Evolutionary conservation across 2,888 invertebrate species (phyloP), one percentile per base, ranked within the genome.

Genomic region (Flexamia atlantica): DNA sequence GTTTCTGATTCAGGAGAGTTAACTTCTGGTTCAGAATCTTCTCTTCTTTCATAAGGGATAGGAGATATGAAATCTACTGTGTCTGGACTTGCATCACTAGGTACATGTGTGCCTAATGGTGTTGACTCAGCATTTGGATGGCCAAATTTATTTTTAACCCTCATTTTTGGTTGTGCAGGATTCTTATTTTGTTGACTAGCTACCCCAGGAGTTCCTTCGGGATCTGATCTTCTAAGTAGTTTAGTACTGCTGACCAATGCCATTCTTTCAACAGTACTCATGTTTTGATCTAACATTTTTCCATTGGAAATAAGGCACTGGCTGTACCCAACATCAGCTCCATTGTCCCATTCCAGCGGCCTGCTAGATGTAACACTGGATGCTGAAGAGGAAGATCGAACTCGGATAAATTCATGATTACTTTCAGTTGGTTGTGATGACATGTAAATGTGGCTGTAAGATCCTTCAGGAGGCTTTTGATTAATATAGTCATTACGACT

Each of bases 281-380:
- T 89, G 30, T 90, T 79, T n/a, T 23, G 46, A 42, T 74, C 81
- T 10, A 57, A 30, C 14, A 84, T 76, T 53, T 36, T 60, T 70
- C 42, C 70, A 20, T 74, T 25, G 36, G 72, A 30, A 20, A 57
- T 30, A 80, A 68, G 80, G 32, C 50, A 82, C 30, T 84, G 86
- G 20, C 86, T 86, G 89, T 97, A 97, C 0, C 97, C 97, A 68
- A 97, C 95, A 90, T 97, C 97, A 0, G 95, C 97, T 30, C 96
- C 93, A 50, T 95, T 96, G 89, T 97, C 97, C 97, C 97, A 97
- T 91, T 97, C 97, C 1, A 97, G 90, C 86, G 94, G 95, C 81
- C 94, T 93, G 88, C 93, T 94, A 0, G 95, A 95, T 80, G 95
- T 93, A 0, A 94, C 90, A 88, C 95, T 95, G 86, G 96, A 96